Base-by-base conservation (phyloP, 2,888 invertebrate species). In the Caenorhabditis japonica region DNA sequence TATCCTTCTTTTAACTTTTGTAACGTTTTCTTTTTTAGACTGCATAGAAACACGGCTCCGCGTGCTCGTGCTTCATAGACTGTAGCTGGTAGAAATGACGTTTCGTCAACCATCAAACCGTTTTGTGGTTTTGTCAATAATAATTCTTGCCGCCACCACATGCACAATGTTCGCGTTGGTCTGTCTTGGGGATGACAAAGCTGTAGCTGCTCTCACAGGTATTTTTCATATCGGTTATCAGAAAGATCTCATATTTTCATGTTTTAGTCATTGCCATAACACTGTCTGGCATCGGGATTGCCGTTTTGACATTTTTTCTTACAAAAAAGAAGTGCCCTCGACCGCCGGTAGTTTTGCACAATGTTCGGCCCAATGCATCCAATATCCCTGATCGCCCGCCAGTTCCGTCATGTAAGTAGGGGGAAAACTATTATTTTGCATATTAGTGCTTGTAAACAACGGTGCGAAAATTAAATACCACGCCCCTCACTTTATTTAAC, bases 401-500 rank as follows among this genome's bases (percentile, higher is more conserved):
- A 4, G 49, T 66, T 44, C 66, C 66, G 25, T 44, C 56, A 13
- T 66, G 66, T 66, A 25, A 66, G 66, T 66, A 5, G 15, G n/a
- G n/a, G n/a, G n/a, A n/a, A n/a, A n/a, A n/a, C n/a, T n/a, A n/a
- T n/a, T n/a, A n/a, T n/a, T n/a, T n/a, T n/a, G n/a, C n/a, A n/a
- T n/a, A n/a, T n/a, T n/a, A n/a, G n/a, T n/a, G n/a, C n/a, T n/a
- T n/a, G n/a, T n/a, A n/a, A n/a, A n/a, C n/a, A n/a, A n/a, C n/a
- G n/a, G n/a, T n/a, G n/a, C n/a, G n/a, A n/a, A n/a, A n/a, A n/a
- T n/a, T n/a, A n/a, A n/a, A n/a, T n/a, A n/a, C n/a, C n/a, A n/a
- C n/a, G n/a, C n/a, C n/a, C n/a, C n/a, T n/a, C n/a, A n/a, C n/a
- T n/a, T n/a, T n/a, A n/a, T n/a, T n/a, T n/a, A n/a, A n/a, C n/a